These are phyloP conservation scores for Coelopa pilipes DNA, from an alignment of 2,888 invertebrate genomes.

Conservation along the genomic window DNA sequence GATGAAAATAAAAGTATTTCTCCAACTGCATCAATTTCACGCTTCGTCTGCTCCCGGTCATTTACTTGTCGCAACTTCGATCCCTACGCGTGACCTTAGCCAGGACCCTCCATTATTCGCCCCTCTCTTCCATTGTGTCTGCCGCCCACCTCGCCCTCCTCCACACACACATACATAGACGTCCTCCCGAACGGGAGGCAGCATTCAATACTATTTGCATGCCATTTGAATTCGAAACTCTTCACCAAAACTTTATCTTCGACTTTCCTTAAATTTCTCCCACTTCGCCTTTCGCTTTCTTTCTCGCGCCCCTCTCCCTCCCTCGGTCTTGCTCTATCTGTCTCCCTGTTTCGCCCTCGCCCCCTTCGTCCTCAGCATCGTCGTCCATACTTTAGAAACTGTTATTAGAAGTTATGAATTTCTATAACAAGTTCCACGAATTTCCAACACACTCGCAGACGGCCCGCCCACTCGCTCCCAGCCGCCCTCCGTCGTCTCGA, in stretches of 20 bases:
- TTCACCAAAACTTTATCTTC: background rate
- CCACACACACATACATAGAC: background rate
- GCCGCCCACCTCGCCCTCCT: too few relatives aligned
- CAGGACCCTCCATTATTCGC: too few relatives aligned
- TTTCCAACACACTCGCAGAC: slow-evolving; percentile 12
- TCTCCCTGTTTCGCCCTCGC: too few relatives aligned
- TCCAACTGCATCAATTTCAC: background rate
- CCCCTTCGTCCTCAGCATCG: too few relatives aligned
- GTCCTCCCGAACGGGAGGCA: background rate
- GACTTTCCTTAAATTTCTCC: too few relatives aligned
- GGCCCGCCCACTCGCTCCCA: too few relatives aligned
- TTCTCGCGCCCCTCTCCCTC: too few relatives aligned
- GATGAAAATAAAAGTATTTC: background rate
- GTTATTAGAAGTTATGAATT: slow-evolving; percentile 27
- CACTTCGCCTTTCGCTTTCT: too few relatives aligned
- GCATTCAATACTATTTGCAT: background rate
- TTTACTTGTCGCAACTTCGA: too few relatives aligned
- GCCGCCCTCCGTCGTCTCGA: background rate
- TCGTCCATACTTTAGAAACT: slow-evolving; percentile 23
- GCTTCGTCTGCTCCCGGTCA: background rate
- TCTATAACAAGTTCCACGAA: slow-evolving; percentile 20
- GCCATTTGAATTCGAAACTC: slow-evolving; percentile 21
- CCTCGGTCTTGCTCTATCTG: too few relatives aligned
- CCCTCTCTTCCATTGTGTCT: too few relatives aligned
- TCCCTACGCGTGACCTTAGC: too few relatives aligned